These are phyloP conservation scores for Pyrrhia umbra DNA, from an alignment of 2,888 invertebrate genomes.

Conservation along the genomic window DNA sequence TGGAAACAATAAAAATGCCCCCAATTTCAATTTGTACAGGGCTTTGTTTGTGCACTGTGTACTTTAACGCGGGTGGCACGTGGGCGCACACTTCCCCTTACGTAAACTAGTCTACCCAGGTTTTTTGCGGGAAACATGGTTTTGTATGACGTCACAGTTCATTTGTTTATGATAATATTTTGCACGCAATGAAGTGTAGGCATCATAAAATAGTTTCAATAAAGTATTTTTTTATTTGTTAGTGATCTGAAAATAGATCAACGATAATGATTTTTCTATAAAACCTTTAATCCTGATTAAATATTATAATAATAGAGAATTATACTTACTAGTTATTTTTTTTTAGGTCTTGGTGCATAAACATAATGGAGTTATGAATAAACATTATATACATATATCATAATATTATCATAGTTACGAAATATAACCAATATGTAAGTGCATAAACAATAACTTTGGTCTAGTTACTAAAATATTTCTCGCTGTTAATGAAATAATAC, in stretches of 20 bases:
- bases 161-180: slow-evolving; percentile 13
- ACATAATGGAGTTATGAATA: no score
- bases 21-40: slow-evolving; percentile 57
- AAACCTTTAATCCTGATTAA: not conserved
- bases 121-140: slow-evolving; percentile 27
- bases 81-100: slow-evolving; percentile 22
- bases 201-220: not conserved
- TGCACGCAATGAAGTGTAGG: not conserved
- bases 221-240: not conserved
- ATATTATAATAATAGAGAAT: no score
- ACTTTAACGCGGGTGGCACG: slow-evolving; percentile 46
- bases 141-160: slow-evolving; percentile 6
- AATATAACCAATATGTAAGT: no score
- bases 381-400: no score
- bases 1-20: slow-evolving; percentile 57
- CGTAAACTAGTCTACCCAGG: not conserved
- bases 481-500: no score
- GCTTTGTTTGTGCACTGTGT: slow-evolving; percentile 50
- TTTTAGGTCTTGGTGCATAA: no score
- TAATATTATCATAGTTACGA: no score
- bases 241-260: slow-evolving; percentile 30
- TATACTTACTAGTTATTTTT: not conserved
- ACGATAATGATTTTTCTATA: slow-evolving; percentile 13
- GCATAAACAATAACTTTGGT: no score
- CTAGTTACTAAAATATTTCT: no score